Base-by-base conservation (phyloP, 2,113 vertebrate genomes). In the Cranoglanis bouderius region DNA sequence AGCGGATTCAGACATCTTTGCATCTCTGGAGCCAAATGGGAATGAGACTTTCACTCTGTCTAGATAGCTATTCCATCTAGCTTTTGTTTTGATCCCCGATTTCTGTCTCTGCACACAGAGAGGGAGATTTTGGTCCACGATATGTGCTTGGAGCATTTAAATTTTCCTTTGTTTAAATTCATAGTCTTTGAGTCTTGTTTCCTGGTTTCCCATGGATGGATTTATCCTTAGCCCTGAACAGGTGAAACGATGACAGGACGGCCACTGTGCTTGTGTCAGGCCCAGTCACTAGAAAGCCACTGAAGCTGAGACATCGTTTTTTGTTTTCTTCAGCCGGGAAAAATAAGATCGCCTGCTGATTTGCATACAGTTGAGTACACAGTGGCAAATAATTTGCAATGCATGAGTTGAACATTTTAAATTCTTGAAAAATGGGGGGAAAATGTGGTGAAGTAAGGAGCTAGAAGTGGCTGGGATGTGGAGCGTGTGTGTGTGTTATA, bases 121-220 rank as follows among this genome's bases (percentile, higher is more conserved):
- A 19, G n/a, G 6, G 14, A 32, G 46, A 81, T 53, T 55, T 81
- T 16, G 7, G 49, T 21, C 32, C 49, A 81, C 2, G 16, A 18
- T 53, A 32, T 53, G 77, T 55, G 46, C 29, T 81, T 81, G 14
- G 49, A 53, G 49, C 29, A 32, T 81, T 81, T 19, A n/a, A n/a
- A n/a, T 81, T 77, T 77, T 24, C 74, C 55, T 83, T 40, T 29
- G 21, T 74, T 86, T 59, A 21, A 49, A 77, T 78, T 74, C 85
- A 86, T 43, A 63, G 72, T 12, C 24, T 57, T 40, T 43, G 43
- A n/a, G 35, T 63, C 24, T 32, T 26, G 24, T 46, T 63, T 63
- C 26, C 26, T 84, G 57, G 24, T 18, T 63, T 46, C 57, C 13
- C 35, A 16, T 49, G 82, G 18, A 84, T 19, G 59, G 82, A 65